Evolutionary conservation across 2,797 vertebrate genomes (phyloP), one percentile per base, ranked within the genome.

Genomic region (Hemibagrus guttatus): DNA sequence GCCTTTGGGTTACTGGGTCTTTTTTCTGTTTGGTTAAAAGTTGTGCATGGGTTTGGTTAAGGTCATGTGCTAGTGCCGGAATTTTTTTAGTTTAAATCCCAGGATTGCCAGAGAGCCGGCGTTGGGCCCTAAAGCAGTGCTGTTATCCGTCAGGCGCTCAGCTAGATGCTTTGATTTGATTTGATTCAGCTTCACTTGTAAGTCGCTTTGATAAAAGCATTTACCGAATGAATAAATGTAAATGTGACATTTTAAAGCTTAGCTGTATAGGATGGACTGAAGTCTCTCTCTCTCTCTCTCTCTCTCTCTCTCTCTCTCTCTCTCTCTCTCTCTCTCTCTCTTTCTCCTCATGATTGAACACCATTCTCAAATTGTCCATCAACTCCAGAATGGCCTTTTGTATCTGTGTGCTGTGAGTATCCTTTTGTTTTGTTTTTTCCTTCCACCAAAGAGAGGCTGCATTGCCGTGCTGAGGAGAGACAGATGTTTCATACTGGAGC

Each of bases 401-500:
- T 81, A 19, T 81, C 79, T 28, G 26, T 11, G 21, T 59, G 9
- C 58, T 46, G 3, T 11, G 79, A 81, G 26, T 1, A 19, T 81
- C 39, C 61, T 81, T 81, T 52, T 81, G 58, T 63, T 81, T 63
- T 63, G 35, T 58, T 42, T 19, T 21, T 63, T 49, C 19, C 9
- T 26, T 49, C 17, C 23, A 4, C 59, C 35, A 42, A 39, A 49
- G 80, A 85, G 23, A 46, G 56, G 52, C n/a, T 61, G 80, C 85
- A 28, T 52, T 84, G 59, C 54, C 0, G 23, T 64, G 81, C 66
- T 75, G 59, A 52, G 35, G 54, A 84, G 79, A 89, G 84, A 82
- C 86, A 89, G 85, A 82, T 90, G 89, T 89, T 86, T 78, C 74
- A 61, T 69, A 26, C 64, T 82, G n/a, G 19, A 64, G 75, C 66